Percentiles rank a stretch among this genome's conserved stretches.
These are phyloP conservation scores for Ennomos fuscantarius DNA, from an alignment of 2,888 invertebrate species.

Conservation along the genomic window DNA sequence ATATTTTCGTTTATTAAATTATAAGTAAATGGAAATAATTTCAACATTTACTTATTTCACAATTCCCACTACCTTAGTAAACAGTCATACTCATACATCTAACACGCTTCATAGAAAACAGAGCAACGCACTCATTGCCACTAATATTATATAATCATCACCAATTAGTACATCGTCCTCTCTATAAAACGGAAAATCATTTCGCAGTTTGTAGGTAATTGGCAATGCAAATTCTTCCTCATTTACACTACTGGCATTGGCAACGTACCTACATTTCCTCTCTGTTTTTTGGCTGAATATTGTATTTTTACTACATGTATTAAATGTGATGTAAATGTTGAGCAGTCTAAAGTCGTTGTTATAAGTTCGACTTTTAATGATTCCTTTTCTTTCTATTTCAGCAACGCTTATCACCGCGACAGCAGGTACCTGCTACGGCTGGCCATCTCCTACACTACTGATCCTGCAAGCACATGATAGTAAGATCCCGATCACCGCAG, in stretches of 20 bases:
- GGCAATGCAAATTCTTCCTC: slow-evolving; percentile 35
- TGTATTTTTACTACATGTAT: slow-evolving; percentile 20
- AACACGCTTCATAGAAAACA: slow-evolving; percentile 30
- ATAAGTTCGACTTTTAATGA: neutral
- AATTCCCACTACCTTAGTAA: slow-evolving; percentile 37
- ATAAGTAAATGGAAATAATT: slow-evolving; percentile 44
- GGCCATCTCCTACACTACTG: slow-evolving; percentile 86
- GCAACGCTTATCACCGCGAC: slow-evolving; percentile 83
- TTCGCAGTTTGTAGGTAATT: slow-evolving; percentile 36
- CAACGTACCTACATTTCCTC: slow-evolving; percentile 22
- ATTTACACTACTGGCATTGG: slow-evolving; percentile 42
- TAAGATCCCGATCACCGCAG: slow-evolving; percentile 75
- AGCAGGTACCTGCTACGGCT: slow-evolving; percentile 84
- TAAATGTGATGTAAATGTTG: too few species aligned
- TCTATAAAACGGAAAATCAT: slow-evolving; percentile 17
- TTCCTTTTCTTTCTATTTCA: slow-evolving; percentile 59
- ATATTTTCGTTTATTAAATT: slow-evolving; percentile 19
- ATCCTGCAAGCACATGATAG: slow-evolving; percentile 75
- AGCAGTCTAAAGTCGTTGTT: too few species aligned
- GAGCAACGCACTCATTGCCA: slow-evolving; percentile 41
- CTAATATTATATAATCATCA: slow-evolving; percentile 39
- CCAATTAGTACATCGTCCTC: slow-evolving; percentile 24
- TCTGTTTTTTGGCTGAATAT: slow-evolving; percentile 23
- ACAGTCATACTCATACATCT: slow-evolving; percentile 33
- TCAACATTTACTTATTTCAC: slow-evolving; percentile 32